Evolutionary conservation across 2,888 invertebrate species (phyloP), one percentile per base, ranked within the genome.

Genomic region (Xanthia icteritia): DNA sequence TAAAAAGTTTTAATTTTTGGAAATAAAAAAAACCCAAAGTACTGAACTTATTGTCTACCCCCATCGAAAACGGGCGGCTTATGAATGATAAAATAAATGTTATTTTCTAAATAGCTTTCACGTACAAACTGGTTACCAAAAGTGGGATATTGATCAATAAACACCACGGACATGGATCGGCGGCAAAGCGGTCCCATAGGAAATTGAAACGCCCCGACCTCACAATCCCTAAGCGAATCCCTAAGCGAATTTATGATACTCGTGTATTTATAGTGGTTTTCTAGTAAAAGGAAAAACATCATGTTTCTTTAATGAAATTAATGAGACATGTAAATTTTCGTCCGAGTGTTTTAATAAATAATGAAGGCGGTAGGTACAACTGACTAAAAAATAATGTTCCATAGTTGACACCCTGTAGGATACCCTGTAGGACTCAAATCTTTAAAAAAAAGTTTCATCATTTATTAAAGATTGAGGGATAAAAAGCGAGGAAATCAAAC

Each of bases 161-260:
- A 61, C 36, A 36, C 31, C 58, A 39, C 68, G 64, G 69, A 71
- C 61, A 54, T 70, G 39, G 36, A 36, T 48, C 58, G 61, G 11
- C 6, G 20, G 45, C 67, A 56, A 84, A 79, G 45, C 76, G 65
- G 51, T 77, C 71, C 76, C 65, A 67, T 77, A 86, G 85, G 86
- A 85, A 85, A 85, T 86, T 84, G 81, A 73, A 84, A 81, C 73
- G 61, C 61, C 8, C 64, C 67, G 48, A 73, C 20, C 72, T 65
- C 61, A 51, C 51, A 71, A 20, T 51, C 51, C 51, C 51, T 20
- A 51, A 48, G 48, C 48, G 48, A 48, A 17, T 3, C 39, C 48
- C n/a, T 36, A 45, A 58, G 11, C 64, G 39, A 51, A 76, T 76
- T 64, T 63, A 77, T 39, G 64, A 27, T 75, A 54, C 81, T 56